These are phyloP conservation scores for Zalophus californianus DNA, from an alignment of 2,797 vertebrate species.

Conservation along the genomic window DNA sequence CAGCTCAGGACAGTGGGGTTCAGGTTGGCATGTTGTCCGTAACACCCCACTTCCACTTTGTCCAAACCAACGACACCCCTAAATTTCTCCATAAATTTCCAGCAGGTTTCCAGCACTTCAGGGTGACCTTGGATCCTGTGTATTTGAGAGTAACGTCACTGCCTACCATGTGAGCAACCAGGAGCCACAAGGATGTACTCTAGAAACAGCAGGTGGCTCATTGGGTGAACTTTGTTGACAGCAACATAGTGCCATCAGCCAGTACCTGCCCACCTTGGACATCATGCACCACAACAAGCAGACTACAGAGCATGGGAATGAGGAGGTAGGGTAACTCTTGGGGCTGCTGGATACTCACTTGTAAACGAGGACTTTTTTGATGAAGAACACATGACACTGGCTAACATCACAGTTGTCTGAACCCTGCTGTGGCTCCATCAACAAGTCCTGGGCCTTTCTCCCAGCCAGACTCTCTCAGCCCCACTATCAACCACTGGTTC, in stretches of 20 bases:
- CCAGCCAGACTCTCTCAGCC: constrained; percentile 89
- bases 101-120: constrained; percentile 94
- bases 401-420: constrained; percentile 87
- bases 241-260: constrained; percentile 92
- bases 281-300: constrained; percentile 95
- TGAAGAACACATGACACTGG: constrained; percentile 92
- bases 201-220: constrained; percentile 86
- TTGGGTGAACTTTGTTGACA: constrained; percentile 92
- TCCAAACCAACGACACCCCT: constrained; percentile 92
- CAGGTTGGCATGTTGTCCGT: constrained; percentile 88
- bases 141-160: constrained; percentile 95
- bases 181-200: constrained; percentile 89
- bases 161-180: constrained; percentile 93
- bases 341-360: constrained; percentile 90
- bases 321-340: constrained; percentile 72
- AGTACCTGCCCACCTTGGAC: constrained; percentile 94
- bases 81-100: constrained; percentile 92
- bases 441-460: constrained; percentile 92
- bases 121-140: constrained; percentile 93
- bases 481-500: constrained; percentile 89
- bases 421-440: constrained; percentile 68
- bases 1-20: constrained; percentile 92
- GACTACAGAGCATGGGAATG: constrained; percentile 92
- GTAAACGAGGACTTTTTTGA: constrained; percentile 91
- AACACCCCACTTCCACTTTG: constrained; percentile 92